A percentile compares a stretch with the other conserved stretches of the same genome.
Conservation (phyloP, 2,888 invertebrate genomes). For the Ennomos erosarius region DNA sequence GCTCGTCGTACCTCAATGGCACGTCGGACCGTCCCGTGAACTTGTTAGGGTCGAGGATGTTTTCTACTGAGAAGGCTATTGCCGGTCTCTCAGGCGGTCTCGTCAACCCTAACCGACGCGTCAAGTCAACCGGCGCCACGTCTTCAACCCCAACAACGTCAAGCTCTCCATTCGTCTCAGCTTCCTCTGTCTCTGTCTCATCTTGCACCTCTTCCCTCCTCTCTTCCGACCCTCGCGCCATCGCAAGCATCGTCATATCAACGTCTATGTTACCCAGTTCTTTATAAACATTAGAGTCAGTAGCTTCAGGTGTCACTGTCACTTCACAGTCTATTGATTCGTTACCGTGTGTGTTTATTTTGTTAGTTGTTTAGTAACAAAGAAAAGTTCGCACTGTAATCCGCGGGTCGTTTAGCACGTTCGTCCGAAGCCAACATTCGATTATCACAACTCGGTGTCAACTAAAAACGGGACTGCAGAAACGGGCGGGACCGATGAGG, state of each 20-base stretch:
- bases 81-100: constrained; percentile 82
- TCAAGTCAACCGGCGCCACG: constrained; percentile 78
- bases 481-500: constrained; percentile 64
- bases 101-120: constrained; percentile 83
- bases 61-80: constrained; percentile 95
- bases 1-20: constrained; percentile 83
- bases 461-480: constrained; percentile 58
- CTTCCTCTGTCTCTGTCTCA: constrained; percentile 68
- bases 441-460: constrained; percentile 57
- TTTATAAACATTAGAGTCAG: constrained; percentile 33
- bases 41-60: constrained; percentile 95
- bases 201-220: constrained; percentile 65
- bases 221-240: constrained; percentile 79
- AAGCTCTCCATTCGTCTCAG: constrained; percentile 72
- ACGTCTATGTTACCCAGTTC: constrained; percentile 53
- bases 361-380: constrained; percentile 9
- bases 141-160: constrained; percentile 82
- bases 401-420: constrained; percentile 50
- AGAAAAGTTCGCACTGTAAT: constrained; percentile 57
- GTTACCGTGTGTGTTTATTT: background rate
- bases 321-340: constrained; percentile 44
- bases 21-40: constrained; percentile 90
- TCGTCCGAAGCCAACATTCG: constrained; percentile 60
- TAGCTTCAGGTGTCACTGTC: constrained; percentile 49
- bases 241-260: constrained; percentile 84